Base-by-base conservation (phyloP, 1,140 invertebrate species). In the Drosophila lacertosa region DNA sequence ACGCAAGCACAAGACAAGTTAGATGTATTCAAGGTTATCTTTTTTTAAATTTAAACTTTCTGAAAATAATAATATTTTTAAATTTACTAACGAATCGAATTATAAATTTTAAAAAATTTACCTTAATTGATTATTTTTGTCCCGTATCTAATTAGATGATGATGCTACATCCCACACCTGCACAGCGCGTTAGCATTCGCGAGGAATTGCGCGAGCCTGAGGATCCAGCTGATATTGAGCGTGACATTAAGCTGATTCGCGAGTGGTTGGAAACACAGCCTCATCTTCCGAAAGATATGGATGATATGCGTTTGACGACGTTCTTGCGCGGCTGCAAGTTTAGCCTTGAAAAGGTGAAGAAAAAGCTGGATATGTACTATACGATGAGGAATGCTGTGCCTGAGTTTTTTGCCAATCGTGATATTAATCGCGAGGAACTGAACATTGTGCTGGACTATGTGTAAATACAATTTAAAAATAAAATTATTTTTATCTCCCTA, bases 241-340 rank as follows among this genome's bases (percentile, higher is more conserved):
- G 92, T 5, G 95, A 96, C 81, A 91, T 96, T 42, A 82, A 92
- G 65, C 91, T 93, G 15, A 93, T 96, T 13, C 95, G 94, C 60
- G 94, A 95, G 59, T 96, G 95, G 95, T 88, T 96, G 0, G 81
- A 91, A 6, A 94, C 94, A 70, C 95, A 96, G 90, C 95, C 95
- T 0, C 95, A 96, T 92, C 92, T 96, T 57, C 94, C 94, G 9
- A 86, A 92, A 26, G 93, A 93, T 48, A 92, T 93, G 82, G 94
- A 96, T 91, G 95, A 96, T 68, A 91, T 93, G 58, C 93, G 95
- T 86, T 89, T 97, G 13, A 93, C 95, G 89, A 95, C 95, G 0
- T 97, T 97, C 91, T 90, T 97, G 20, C 93, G 96, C 26, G 96
- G 96, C 6, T 96, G 95, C 90, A 97, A 97, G 92, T 96, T 95